Conservation (phyloP, 2,797 vertebrate species). For the Muscicapa striata region DNA sequence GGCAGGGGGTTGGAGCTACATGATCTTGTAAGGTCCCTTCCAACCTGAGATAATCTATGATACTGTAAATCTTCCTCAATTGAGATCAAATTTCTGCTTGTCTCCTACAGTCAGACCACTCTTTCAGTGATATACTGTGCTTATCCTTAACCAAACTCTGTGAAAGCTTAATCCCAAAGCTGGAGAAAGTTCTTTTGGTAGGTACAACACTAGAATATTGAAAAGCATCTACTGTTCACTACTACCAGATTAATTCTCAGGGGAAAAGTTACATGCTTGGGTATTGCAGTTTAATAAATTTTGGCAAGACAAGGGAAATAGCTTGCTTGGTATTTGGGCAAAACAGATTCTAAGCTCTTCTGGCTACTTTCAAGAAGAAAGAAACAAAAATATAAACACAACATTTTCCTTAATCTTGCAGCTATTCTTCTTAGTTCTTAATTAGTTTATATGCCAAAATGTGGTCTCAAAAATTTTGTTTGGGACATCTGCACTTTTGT, state of each 20-base stretch:
- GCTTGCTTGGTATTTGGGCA: not conserved
- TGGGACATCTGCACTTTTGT: not conserved
- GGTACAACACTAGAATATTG: not conserved
- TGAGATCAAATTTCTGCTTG: not conserved
- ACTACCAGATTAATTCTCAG: not conserved
- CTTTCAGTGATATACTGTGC: not conserved
- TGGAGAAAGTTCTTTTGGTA: accelerated
- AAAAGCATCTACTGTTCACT: not conserved
- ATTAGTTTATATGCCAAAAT: not conserved
- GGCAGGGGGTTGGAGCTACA: not conserved
- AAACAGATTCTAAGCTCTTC: not conserved
- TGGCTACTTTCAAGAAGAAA: not conserved
- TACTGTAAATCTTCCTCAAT: not conserved
- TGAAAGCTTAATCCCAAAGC: not conserved
- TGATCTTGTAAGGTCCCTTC: not conserved
- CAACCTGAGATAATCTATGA: not conserved
- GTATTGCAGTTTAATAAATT: not conserved
- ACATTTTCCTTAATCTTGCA: not conserved
- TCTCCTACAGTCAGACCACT: not conserved
- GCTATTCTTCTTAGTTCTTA: not conserved
- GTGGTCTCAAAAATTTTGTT: not conserved
- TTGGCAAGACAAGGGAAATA: not conserved
- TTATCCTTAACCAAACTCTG: not conserved
- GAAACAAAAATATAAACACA: not conserved
- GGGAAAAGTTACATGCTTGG: not conserved